These are phyloP conservation scores for Gallinago jamesoni DNA, from an alignment of 2,113 vertebrate genomes.

Conservation along the genomic window DNA sequence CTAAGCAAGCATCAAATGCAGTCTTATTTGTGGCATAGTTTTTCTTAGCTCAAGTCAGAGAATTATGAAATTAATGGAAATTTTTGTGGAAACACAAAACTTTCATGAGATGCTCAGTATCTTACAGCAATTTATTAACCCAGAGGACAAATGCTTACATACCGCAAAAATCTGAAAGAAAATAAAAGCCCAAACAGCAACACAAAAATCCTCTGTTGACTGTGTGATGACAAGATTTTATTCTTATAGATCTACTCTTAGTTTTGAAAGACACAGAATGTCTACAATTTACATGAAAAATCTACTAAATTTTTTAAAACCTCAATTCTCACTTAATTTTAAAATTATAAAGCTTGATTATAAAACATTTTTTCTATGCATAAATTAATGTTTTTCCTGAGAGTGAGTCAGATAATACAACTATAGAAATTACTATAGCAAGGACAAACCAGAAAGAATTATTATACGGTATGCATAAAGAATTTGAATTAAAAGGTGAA, in stretches of 20 bases:
- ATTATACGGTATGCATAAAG: background rate
- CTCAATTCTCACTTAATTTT: background rate
- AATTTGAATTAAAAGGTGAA: background rate
- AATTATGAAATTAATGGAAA: background rate
- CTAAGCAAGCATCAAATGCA: background rate
- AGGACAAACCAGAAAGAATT: background rate
- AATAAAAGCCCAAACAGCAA: background rate
- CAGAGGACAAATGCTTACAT: background rate
- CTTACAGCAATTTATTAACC: background rate
- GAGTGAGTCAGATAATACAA: background rate
- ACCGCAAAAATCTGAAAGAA: background rate
- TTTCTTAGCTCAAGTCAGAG: background rate
- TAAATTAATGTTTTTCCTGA: background rate
- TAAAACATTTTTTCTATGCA: background rate
- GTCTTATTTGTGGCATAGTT: background rate
- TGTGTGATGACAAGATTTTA: background rate
- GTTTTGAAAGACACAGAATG: background rate
- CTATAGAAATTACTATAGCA: background rate
- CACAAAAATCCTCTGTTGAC: background rate
- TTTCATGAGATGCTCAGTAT: background rate
- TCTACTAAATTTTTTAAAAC: background rate
- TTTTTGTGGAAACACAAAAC: background rate
- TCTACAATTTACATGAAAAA: background rate
- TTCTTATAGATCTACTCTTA: background rate
- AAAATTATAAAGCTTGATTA: background rate